Conservation (phyloP, 2,113 vertebrate species). For the Hemiprocne comata region DNA sequence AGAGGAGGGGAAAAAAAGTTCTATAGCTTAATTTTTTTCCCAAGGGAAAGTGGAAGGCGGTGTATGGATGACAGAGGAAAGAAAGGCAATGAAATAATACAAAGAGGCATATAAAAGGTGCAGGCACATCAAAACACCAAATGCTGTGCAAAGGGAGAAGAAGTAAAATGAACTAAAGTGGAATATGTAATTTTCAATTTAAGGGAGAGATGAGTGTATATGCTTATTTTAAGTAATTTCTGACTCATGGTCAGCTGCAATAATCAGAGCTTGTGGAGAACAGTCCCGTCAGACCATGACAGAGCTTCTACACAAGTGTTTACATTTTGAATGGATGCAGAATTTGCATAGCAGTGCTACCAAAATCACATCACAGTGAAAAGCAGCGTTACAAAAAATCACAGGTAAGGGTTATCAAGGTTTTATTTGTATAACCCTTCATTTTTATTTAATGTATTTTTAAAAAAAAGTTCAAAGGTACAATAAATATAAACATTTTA, state of each 20-base stretch:
- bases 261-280: no score
- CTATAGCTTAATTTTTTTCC: neutral
- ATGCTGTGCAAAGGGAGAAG: neutral
- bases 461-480: neutral
- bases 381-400: neutral
- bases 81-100: neutral
- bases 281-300: no score
- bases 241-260: neutral
- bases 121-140: neutral
- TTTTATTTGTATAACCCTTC: neutral
- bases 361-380: neutral
- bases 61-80: neutral
- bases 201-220: neutral
- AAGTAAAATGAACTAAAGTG: neutral
- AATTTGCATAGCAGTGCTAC: neutral
- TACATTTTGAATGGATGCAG: neutral
- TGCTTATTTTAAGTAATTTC: neutral
- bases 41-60: neutral
- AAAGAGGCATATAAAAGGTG: neutral
- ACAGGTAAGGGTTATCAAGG: neutral
- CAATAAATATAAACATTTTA: neutral
- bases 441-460: neutral
- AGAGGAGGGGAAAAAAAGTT: fast-evolving
- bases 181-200: neutral
- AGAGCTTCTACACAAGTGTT: neutral